Percentiles rank a stretch among this genome's conserved stretches.
Conservation (phyloP, 2,113 vertebrate species). For the Oncorhynchus tshawytscha region DNA sequence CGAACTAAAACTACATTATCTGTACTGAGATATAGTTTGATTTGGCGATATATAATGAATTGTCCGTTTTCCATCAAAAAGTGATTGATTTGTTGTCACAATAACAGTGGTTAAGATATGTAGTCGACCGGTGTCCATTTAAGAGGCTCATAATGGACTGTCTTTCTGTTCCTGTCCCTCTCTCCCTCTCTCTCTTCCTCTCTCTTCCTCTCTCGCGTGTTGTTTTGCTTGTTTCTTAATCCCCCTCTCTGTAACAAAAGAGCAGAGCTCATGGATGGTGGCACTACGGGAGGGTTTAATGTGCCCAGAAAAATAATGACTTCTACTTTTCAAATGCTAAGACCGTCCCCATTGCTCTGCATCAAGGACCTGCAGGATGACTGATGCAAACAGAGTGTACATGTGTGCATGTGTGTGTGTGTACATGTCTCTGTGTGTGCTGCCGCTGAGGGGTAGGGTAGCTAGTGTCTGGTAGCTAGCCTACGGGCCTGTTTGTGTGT, state of each 20-base stretch:
- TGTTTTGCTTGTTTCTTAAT: constrained; percentile 45
- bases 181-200: background rate
- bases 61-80: background rate
- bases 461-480: constrained; percentile 30
- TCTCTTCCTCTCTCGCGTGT: constrained; percentile 17
- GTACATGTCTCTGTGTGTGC: constrained; percentile 1
- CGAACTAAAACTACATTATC: too few relatives aligned
- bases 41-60: background rate
- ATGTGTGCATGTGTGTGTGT: constrained; percentile 4
- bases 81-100: background rate
- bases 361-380: constrained; percentile 51
- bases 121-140: too few relatives aligned
- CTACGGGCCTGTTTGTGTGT: constrained; percentile 70
- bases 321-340: constrained; percentile 48
- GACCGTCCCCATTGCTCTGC: constrained; percentile 43
- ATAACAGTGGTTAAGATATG: too few relatives aligned
- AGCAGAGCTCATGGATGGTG: constrained; percentile 40
- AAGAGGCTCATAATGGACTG: background rate
- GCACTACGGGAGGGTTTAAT: constrained; percentile 49
- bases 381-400: constrained; percentile 59
- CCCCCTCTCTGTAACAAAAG: constrained; percentile 33
- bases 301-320: constrained; percentile 64
- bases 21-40: background rate
- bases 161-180: background rate
- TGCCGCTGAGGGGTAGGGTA: constrained; percentile 31